phyloP scores from a whole-genome alignment of 2,797 vertebrate genomes.

The Hoplostethus atlanticus region DNA sequence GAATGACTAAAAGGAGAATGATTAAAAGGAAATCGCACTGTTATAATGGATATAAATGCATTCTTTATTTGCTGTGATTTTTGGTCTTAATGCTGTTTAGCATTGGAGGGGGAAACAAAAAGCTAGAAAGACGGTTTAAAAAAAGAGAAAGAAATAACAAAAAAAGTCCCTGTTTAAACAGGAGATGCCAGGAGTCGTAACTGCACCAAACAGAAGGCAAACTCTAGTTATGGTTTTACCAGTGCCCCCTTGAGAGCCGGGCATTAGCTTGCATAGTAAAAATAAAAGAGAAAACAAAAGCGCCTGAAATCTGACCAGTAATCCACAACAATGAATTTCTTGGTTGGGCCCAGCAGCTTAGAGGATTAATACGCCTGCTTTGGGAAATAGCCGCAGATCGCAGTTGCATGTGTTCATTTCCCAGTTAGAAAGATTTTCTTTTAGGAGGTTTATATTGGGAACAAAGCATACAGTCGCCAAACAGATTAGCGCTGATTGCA shows the following conservation, averaged over 20 bases:
- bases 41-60: too few relatives aligned
- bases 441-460: constrained; percentile 54
- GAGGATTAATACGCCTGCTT: constrained; percentile 63
- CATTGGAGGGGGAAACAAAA: too few relatives aligned
- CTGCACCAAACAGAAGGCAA: constrained; percentile 4
- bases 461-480: constrained; percentile 39
- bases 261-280: constrained; percentile 45
- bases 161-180: too few relatives aligned
- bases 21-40: too few relatives aligned
- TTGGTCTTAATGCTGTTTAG: too few relatives aligned
- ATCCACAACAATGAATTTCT: constrained; percentile 75
- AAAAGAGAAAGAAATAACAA: too few relatives aligned
- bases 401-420: constrained; percentile 57
- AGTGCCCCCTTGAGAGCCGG: constrained; percentile 19
- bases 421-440: constrained; percentile 67
- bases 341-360: constrained; percentile 68
- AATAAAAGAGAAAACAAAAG: constrained; percentile 52
- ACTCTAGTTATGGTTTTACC: constrained; percentile 16
- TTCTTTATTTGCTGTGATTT: too few relatives aligned
- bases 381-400: constrained; percentile 62
- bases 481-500: constrained; percentile 63
- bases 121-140: too few relatives aligned
- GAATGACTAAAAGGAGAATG: too few relatives aligned
- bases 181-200: constrained; percentile 5
- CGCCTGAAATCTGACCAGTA: constrained; percentile 63